Evolutionary conservation across 2,888 invertebrate genomes (phyloP).

Genomic region (Alentia gelatinosa): DNA sequence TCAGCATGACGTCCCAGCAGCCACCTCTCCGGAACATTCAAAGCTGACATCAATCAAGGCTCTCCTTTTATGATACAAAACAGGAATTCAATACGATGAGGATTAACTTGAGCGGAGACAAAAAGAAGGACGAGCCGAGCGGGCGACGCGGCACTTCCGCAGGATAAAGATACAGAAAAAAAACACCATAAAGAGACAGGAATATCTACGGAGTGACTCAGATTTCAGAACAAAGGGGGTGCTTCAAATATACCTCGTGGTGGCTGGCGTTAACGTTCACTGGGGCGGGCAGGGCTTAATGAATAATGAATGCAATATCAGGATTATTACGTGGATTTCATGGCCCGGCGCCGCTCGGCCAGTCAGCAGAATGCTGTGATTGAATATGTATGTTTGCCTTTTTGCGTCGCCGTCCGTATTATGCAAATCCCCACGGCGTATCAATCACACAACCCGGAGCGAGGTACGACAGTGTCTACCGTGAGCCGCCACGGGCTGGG

Average conservation of each 20-base stretch:
- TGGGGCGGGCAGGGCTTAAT: neutral
- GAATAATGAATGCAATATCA: constrained; percentile 48
- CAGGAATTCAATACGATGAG: constrained; percentile 38
- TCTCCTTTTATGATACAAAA: constrained; percentile 36
- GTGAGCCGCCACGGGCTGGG: neutral
- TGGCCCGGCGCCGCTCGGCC: neutral
- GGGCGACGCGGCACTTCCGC: neutral
- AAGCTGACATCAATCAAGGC: constrained; percentile 37
- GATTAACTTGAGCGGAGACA: constrained; percentile 9
- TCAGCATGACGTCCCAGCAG: neutral
- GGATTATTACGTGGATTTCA: constrained; percentile 39
- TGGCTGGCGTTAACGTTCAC: neutral
- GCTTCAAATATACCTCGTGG: neutral
- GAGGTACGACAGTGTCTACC: constrained; percentile 35
- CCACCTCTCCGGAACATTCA: neutral
- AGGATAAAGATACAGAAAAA: neutral
- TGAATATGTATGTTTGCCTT: constrained; percentile 54
- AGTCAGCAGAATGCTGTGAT: constrained; percentile 44
- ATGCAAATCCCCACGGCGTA: constrained; percentile 28
- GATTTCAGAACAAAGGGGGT: constrained; percentile 18
- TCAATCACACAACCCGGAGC: constrained; percentile 5
- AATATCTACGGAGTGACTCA: neutral
- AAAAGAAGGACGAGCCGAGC: neutral
- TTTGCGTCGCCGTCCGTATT: constrained; percentile 20
- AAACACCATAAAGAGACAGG: constrained; percentile 1